A percentile compares a stretch with the other conserved stretches of the same genome.
Evolutionary conservation across 1,140 invertebrate genomes (phyloP).

Genomic region (Macrobrachium nipponense): DNA sequence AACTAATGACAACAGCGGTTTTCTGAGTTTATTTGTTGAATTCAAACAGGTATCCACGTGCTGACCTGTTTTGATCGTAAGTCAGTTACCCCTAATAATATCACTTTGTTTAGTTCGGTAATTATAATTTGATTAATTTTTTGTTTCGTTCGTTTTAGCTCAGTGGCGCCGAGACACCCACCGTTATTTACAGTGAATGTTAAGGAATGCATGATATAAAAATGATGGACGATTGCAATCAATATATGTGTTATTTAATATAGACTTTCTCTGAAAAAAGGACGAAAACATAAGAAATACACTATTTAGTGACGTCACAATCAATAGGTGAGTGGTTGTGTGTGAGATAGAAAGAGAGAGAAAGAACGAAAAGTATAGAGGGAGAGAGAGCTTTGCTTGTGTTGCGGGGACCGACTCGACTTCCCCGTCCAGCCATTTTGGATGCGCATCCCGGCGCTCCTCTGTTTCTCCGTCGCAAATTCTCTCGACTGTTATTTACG

Average conservation of each 20-base stretch:
- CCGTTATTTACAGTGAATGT: too few species aligned
- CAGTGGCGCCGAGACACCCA: too few species aligned
- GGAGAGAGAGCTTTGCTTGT: not conserved
- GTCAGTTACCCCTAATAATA: conserved; percentile 7
- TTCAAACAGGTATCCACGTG: conserved; percentile 45
- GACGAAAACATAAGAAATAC: conserved; percentile 35
- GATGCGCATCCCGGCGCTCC: not conserved
- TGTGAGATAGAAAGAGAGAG: too few species aligned
- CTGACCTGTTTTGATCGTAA: conserved; percentile 50
- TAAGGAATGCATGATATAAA: too few species aligned
- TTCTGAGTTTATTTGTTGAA: not conserved
- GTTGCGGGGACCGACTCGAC: conserved; percentile 22
- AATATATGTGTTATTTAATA: too few species aligned
- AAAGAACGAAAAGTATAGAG: too few species aligned
- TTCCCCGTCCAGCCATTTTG: not conserved
- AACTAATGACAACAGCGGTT: not conserved
- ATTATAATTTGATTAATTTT: not conserved
- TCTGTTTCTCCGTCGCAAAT: conserved; percentile 28
- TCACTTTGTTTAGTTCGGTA: conserved; percentile 9
- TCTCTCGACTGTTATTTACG: conserved; percentile 13
- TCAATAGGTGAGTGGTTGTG: conserved; percentile 23
- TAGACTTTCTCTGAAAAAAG: conserved; percentile 3
- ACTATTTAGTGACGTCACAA: conserved; percentile 32
- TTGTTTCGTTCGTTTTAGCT: too few species aligned
- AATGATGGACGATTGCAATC: too few species aligned